These are phyloP conservation scores for Watsonalla cultraria DNA, from an alignment of 2,888 invertebrate species.

Conservation along the genomic window DNA sequence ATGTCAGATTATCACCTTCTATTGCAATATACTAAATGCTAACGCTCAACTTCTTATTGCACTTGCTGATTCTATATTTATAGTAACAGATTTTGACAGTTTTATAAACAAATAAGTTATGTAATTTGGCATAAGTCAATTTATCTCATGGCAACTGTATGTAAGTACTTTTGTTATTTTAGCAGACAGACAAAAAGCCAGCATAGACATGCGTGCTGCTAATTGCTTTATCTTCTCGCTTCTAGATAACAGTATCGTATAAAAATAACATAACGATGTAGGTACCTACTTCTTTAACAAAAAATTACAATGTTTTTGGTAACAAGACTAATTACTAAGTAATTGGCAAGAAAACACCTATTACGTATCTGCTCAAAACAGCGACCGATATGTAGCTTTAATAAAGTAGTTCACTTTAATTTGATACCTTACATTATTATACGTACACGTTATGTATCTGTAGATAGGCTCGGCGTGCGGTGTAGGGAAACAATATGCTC, in stretches of 20 bases:
- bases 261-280: constrained; percentile 3
- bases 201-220: not conserved
- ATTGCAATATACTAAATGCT: too few relatives aligned
- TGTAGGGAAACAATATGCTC: too few relatives aligned
- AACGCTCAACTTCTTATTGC: too few relatives aligned
- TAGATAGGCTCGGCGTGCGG: too few relatives aligned
- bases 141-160: not conserved
- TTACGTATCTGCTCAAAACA: not conserved
- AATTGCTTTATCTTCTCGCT: constrained; percentile 3
- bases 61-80: too few relatives aligned
- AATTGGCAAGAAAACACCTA: constrained; percentile 20
- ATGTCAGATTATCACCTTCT: too few relatives aligned
- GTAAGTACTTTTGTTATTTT: not conserved
- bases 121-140: not conserved
- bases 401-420: too few relatives aligned
- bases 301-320: not conserved
- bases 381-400: too few relatives aligned
- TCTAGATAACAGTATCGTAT: constrained; percentile 6
- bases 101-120: too few relatives aligned
- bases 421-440: too few relatives aligned
- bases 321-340: constrained; percentile 8
- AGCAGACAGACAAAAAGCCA: not conserved
- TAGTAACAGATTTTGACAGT: too few relatives aligned
- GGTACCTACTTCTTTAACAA: not conserved
- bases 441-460: too few relatives aligned